Evolutionary conservation across 2,797 vertebrate species (phyloP).

Genomic region (Alca torda): DNA sequence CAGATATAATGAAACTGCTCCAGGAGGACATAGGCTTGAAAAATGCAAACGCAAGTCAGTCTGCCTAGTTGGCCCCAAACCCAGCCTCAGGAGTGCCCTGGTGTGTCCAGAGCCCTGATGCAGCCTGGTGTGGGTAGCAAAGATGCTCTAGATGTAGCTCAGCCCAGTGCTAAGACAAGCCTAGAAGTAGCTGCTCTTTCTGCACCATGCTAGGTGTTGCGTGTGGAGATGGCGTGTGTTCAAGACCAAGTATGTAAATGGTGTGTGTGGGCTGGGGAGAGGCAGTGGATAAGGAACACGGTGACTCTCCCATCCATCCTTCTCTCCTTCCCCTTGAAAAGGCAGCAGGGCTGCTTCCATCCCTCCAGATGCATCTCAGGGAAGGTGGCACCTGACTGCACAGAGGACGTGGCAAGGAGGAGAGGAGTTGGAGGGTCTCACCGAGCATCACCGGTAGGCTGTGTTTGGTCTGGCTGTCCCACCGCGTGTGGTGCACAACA

Average conservation of each 20-base stretch:
- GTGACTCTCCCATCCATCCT: neutral
- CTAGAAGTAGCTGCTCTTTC: neutral
- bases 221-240: neutral
- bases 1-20: neutral
- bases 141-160: neutral
- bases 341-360: neutral
- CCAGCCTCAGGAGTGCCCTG: neutral
- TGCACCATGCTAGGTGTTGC: neutral
- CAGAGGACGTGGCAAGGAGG: accelerated
- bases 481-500: neutral
- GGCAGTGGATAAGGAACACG: neutral
- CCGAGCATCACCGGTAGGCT: neutral
- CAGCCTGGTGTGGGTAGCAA: neutral
- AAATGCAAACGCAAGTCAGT: accelerated
- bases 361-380: neutral
- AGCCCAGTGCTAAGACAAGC: neutral
- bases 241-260: neutral
- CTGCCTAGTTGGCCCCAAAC: neutral
- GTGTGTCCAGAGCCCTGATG: neutral
- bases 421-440: neutral
- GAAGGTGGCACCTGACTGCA: neutral
- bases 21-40: neutral
- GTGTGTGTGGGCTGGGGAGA: neutral
- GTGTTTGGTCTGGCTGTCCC: neutral
- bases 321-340: neutral